Percentiles rank a stretch among this genome's conserved stretches.
Conservation (phyloP, 2,888 invertebrate species). For the Polydesmus complanatus region DNA sequence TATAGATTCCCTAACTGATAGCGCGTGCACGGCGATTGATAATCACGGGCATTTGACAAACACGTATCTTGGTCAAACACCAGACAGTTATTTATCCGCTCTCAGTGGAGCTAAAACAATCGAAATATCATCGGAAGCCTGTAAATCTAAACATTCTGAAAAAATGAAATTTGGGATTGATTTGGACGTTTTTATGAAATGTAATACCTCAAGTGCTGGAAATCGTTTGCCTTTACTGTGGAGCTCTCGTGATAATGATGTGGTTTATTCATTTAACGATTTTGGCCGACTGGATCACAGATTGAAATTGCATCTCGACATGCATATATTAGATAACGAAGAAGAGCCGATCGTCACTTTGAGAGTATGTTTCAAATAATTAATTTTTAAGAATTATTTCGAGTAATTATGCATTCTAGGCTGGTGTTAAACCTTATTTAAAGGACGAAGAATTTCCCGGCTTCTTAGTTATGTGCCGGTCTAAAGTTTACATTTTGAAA, state of each 20-base stretch:
- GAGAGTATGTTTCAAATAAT: conserved; percentile 7
- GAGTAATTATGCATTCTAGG: background rate
- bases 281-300: conserved; percentile 16
- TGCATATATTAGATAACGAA: conserved; percentile 13
- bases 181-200: too few species aligned
- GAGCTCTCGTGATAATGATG: background rate
- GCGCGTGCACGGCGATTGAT: conserved; percentile 5
- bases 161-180: too few species aligned
- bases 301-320: conserved; percentile 14
- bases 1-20: conserved; percentile 9
- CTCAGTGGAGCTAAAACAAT: background rate
- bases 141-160: background rate
- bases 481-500: conserved; percentile 14
- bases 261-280: conserved; percentile 16
- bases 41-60: background rate
- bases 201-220: background rate
- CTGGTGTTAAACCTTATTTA: conserved; percentile 4
- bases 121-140: background rate
- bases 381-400: background rate
- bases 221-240: background rate
- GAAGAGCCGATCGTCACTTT: conserved; percentile 14
- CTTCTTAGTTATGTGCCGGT: conserved; percentile 9
- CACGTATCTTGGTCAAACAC: background rate
- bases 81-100: background rate
- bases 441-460: conserved; percentile 11